A percentile compares a stretch with the other conserved stretches of the same genome.
Conservation (phyloP, 2,113 vertebrate genomes). For the Anser brachyrhynchus region DNA sequence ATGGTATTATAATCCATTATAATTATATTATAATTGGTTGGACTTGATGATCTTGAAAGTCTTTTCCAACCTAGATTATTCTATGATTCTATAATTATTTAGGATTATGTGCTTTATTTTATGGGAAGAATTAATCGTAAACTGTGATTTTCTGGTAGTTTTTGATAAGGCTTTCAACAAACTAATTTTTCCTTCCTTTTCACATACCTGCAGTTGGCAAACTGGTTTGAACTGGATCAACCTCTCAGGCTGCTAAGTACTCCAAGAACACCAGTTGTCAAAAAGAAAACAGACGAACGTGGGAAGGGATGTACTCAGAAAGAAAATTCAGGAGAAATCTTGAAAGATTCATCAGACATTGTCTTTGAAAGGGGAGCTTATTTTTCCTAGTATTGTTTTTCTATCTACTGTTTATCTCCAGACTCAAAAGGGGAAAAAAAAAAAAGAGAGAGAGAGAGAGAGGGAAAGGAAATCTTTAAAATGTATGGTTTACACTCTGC, state of each 20-base stretch:
- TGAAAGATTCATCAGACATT: not conserved
- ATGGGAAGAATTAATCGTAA: not conserved
- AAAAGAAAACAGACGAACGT: not conserved
- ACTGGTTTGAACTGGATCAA: not conserved
- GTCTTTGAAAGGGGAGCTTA: not conserved
- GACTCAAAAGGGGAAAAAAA: not conserved
- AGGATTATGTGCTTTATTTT: not conserved
- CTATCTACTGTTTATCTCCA: not conserved
- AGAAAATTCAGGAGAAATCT: not conserved
- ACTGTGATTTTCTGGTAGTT: not conserved
- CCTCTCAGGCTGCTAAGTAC: not conserved
- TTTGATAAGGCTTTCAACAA: not conserved
- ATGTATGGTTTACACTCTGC: not conserved
- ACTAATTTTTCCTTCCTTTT: not conserved
- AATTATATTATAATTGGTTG: not conserved
- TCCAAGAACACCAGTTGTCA: not conserved
- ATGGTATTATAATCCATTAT: not conserved
- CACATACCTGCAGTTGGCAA: accelerated
- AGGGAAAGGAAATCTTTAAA: not conserved
- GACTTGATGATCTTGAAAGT: not conserved
- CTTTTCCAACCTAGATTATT: not conserved
- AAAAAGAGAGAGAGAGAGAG: not conserved
- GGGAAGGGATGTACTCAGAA: not conserved
- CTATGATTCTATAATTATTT: not conserved
- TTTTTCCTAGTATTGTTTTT: not conserved